phyloP scores from a whole-genome alignment of 1,140 invertebrate genomes.

The Phthorimaea operculella region DNA sequence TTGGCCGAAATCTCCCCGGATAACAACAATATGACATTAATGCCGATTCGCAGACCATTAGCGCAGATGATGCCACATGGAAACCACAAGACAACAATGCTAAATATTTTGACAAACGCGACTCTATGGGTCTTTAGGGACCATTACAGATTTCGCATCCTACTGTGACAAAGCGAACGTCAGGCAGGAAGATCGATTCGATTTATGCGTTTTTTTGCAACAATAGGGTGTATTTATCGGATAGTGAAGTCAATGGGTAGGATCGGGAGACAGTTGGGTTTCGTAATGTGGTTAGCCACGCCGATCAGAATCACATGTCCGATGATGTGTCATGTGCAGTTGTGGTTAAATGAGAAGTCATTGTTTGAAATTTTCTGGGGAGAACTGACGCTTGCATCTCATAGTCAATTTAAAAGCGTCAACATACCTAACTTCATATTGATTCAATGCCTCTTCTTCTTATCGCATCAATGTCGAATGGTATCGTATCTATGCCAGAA shows the following conservation, averaged over 20 bases:
- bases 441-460: no score
- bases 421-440: no score
- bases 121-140: slow-evolving; percentile 53
- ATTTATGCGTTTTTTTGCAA: slow-evolving; percentile 59
- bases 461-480: no score
- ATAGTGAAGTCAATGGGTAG: slow-evolving; percentile 43
- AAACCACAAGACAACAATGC: slow-evolving; percentile 19
- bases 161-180: slow-evolving; percentile 38
- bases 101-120: slow-evolving; percentile 64
- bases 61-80: slow-evolving; percentile 32
- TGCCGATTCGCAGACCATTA: slow-evolving; percentile 55
- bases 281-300: slow-evolving; percentile 61
- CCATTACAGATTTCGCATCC: slow-evolving; percentile 27
- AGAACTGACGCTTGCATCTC: no score
- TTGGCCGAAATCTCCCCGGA: slow-evolving; percentile 45
- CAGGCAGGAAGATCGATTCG: slow-evolving; percentile 57
- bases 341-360: background rate
- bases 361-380: background rate
- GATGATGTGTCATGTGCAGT: slow-evolving; percentile 3
- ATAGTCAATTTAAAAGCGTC: no score
- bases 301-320: slow-evolving; percentile 63
- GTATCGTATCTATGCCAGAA: no score
- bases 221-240: slow-evolving; percentile 58
- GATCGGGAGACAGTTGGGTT: slow-evolving; percentile 48
- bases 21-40: slow-evolving; percentile 56